Evolutionary conservation across 2,888 invertebrate genomes (phyloP).

Genomic region (Gisinianus flammeolus): DNA sequence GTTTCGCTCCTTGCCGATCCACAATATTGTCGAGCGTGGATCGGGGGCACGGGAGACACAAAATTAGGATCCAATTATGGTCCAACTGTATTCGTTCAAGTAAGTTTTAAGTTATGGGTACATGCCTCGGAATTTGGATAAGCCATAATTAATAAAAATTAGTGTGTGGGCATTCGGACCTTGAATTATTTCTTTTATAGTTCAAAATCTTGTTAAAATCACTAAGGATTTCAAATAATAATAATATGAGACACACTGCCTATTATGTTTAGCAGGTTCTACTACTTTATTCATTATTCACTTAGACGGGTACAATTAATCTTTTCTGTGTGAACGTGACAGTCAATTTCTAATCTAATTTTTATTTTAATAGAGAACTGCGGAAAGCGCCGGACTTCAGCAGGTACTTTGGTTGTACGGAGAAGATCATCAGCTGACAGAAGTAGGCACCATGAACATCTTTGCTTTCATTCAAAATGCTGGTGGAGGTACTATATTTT

Average conservation of each 20-base stretch:
- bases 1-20: slow-evolving; percentile 93
- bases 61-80: slow-evolving; percentile 96
- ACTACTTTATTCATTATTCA: too few species aligned
- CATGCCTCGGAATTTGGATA: too few species aligned
- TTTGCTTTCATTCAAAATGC: slow-evolving; percentile 87
- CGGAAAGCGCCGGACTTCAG: slow-evolving; percentile 79
- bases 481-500: slow-evolving; percentile 74
- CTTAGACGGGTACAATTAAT: too few species aligned
- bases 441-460: slow-evolving; percentile 98
- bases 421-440: slow-evolving; percentile 89
- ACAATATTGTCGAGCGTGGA: slow-evolving; percentile 76
- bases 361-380: slow-evolving; percentile 66
- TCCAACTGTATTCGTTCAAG: slow-evolving; percentile 79
- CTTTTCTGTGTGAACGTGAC: too few species aligned
- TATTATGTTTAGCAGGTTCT: too few species aligned
- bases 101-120: slow-evolving; percentile 55
- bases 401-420: slow-evolving; percentile 98
- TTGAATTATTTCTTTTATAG: not conserved
- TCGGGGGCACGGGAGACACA: slow-evolving; percentile 86
- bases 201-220: not conserved
- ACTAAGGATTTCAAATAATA: too few species aligned
- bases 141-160: not conserved
- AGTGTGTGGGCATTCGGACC: not conserved
- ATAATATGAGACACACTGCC: too few species aligned
- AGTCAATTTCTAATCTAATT: not conserved